Conservation (phyloP, 2,797 vertebrate genomes). For the Lepilemur ruficaudatus region DNA sequence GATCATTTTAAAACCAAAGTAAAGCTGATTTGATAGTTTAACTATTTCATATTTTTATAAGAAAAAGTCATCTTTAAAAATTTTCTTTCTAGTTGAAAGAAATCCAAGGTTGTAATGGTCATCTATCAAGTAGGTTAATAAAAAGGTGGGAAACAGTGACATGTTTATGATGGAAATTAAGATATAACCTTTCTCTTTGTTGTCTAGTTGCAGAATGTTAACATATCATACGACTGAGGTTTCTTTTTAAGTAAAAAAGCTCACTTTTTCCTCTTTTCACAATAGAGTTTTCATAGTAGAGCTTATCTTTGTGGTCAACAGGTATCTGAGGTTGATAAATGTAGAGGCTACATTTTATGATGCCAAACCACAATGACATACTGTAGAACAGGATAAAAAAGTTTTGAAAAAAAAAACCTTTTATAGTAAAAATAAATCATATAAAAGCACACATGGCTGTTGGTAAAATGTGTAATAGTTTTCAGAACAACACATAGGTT, state of each 20-base stretch:
- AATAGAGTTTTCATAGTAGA: constrained; percentile 5
- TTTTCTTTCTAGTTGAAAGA: constrained; percentile 41
- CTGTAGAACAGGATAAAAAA: constrained; percentile 31
- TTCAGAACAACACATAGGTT: constrained; percentile 50
- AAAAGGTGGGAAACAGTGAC: neutral
- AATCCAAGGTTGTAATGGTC: neutral
- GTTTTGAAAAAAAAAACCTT: neutral
- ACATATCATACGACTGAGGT: neutral
- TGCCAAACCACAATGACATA: constrained; percentile 60
- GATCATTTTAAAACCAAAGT: constrained; percentile 38
- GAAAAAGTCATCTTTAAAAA: neutral
- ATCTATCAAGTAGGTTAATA: constrained; percentile 1
- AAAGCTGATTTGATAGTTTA: constrained; percentile 29
- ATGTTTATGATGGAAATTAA: constrained; percentile 1
- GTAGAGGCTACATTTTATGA: constrained; percentile 49
- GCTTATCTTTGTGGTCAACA: constrained; percentile 68
- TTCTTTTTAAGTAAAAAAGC: constrained; percentile 52
- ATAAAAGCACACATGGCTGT: constrained; percentile 3
- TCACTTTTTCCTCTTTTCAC: constrained; percentile 7
- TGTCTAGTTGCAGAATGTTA: neutral
- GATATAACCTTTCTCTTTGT: neutral
- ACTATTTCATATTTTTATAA: neutral
- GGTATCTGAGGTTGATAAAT: constrained; percentile 70
- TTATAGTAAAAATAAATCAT: constrained; percentile 59
- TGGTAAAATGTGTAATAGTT: constrained; percentile 15